Evolutionary conservation across 2,888 invertebrate species (phyloP), one percentile per base, ranked within the genome.

Genomic region (Plebejus anna): DNA sequence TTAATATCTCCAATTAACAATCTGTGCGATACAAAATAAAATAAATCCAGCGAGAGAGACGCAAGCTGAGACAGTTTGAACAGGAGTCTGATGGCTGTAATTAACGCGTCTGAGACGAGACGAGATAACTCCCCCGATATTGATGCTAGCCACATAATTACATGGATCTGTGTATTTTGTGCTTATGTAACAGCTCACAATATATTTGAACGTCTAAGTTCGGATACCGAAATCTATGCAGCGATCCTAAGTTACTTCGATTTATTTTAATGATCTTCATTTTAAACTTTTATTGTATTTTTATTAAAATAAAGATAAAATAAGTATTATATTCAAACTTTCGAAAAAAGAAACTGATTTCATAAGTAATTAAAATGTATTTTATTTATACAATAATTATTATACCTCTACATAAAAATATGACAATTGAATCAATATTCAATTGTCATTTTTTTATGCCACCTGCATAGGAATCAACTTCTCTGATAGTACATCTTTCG

Each of bases 71-170:
- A 77, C 77, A 75, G 78, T 76, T 78, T 76, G 78, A 78, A 77
- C 79, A 73, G 73, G 73, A 73, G 73, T 55, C 51, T 78, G 79
- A 79, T 79, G 79, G 76, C 78, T 79, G 79, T 78, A 80, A 79
- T 80, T 79, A 80, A 78, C 79, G 79, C 77, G 79, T 80, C 80
- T 80, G 80, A 77, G 77, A 72, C 76, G 38, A 72, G 76, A 38
- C 38, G 36, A 76, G 55, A 72, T 71, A 76, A 76, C 70, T 71
- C 72, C 32, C 36, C 16, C 72, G 71, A 76, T 76, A 76, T 76
- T 72, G 72, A 76, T 55, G 57, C 42, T 22, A 16, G 57, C 57
- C 57, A 57, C 71, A 59, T 47, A 76, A 73, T 73, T 28, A 75
- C 36, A 47, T 11, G 28, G 61, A 28, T 61, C 42, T 42, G 13